Conservation (phyloP, 2,797 vertebrate genomes). For the Cirrhinus mrigala region DNA sequence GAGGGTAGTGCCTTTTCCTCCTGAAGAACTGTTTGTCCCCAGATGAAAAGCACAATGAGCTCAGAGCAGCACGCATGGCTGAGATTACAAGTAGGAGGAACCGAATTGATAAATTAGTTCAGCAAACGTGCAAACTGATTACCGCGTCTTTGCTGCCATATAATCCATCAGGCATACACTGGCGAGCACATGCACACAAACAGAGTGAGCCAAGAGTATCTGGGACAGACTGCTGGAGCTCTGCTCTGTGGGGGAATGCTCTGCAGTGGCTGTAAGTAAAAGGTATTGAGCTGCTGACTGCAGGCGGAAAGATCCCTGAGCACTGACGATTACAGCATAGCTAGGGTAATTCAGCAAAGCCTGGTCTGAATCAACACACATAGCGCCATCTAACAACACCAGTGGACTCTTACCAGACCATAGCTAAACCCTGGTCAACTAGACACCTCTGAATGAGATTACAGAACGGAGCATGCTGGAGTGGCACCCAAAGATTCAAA, state of each 20-base stretch:
- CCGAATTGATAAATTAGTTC: conserved; percentile 82
- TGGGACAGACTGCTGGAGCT: conserved; percentile 69
- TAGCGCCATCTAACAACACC: background rate
- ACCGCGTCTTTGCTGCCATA: conserved; percentile 73
- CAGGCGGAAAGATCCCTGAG: conserved; percentile 77
- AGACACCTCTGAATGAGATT: background rate
- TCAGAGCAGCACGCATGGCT: conserved; percentile 70
- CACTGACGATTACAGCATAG: conserved; percentile 61
- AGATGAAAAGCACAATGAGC: conserved; percentile 59
- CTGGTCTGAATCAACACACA: background rate
- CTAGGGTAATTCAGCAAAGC: conserved; percentile 26
- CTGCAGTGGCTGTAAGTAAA: conserved; percentile 79
- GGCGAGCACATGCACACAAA: conserved; percentile 57
- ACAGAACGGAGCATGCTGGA: background rate
- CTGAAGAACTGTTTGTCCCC: conserved; percentile 41
- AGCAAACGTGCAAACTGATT: conserved; percentile 80
- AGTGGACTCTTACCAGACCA: conserved; percentile 9
- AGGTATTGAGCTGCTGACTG: conserved; percentile 80
- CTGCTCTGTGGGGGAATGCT: conserved; percentile 57
- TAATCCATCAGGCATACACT: conserved; percentile 64
- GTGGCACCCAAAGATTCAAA: conserved; percentile 18
- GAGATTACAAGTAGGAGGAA: conserved; percentile 80
- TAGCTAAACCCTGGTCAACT: background rate
- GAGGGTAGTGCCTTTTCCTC: conserved; percentile 37
- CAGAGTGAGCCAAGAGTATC: conserved; percentile 69